These are phyloP conservation scores for Eupsilia transversa DNA, from an alignment of 2,888 invertebrate genomes.

Conservation along the genomic window DNA sequence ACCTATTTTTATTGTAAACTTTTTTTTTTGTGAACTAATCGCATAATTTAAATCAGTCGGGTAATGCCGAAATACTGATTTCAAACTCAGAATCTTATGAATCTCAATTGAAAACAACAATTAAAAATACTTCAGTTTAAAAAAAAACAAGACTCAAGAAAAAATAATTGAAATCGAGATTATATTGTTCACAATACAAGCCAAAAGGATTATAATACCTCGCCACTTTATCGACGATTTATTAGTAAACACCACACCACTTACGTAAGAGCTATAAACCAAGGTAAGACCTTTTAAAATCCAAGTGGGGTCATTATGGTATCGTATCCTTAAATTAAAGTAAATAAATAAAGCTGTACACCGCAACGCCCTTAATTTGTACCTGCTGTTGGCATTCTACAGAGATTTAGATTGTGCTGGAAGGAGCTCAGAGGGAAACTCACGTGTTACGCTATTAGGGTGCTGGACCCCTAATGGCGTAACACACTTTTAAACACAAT, in stretches of 20 bases:
- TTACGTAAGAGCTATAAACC: slow-evolving; percentile 48
- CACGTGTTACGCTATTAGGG: neutral
- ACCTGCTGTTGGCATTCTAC: slow-evolving; percentile 75
- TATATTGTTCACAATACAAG: neutral
- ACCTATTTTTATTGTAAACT: too few relatives aligned
- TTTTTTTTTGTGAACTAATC: too few relatives aligned
- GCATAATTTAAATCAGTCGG: neutral
- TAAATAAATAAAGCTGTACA: slow-evolving; percentile 84
- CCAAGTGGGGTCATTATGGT: slow-evolving; percentile 78
- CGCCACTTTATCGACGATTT: slow-evolving; percentile 24
- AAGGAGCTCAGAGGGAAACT: slow-evolving; percentile 31
- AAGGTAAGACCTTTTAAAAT: slow-evolving; percentile 71
- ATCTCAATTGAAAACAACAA: neutral
- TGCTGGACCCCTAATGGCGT: too few relatives aligned
- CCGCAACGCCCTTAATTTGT: slow-evolving; percentile 82
- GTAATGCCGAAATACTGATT: neutral
- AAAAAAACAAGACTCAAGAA: too few relatives aligned
- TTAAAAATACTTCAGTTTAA: neutral
- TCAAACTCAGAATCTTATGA: neutral
- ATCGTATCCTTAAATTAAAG: slow-evolving; percentile 82
- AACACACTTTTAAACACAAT: too few relatives aligned
- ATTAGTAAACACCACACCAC: slow-evolving; percentile 28
- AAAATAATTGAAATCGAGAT: neutral
- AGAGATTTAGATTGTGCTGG: slow-evolving; percentile 56
- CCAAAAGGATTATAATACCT: too few relatives aligned